Evolutionary conservation across 2,113 vertebrate species (phyloP).

Genomic region (Sarotherodon lohbergeri): DNA sequence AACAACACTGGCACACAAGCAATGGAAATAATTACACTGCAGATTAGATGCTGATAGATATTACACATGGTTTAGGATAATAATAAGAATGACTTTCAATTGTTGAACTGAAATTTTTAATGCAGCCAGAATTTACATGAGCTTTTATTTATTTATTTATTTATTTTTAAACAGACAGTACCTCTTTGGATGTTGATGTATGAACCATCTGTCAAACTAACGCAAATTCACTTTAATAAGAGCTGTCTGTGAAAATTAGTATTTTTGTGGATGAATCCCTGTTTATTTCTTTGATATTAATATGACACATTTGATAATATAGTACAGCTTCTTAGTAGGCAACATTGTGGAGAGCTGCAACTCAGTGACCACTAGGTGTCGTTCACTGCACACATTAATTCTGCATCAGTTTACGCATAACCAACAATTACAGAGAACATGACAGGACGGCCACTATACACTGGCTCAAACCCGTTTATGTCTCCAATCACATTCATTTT

Average conservation of each 20-base stretch:
- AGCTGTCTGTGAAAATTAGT: no score
- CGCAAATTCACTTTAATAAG: background rate
- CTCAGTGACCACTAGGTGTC: slow-evolving; percentile 22
- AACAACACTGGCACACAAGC: background rate
- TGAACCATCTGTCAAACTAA: background rate
- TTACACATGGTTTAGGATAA: background rate
- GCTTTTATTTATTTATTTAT: background rate
- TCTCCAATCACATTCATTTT: background rate
- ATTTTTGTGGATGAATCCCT: background rate
- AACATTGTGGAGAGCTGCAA: background rate
- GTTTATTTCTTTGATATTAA: background rate
- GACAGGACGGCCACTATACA: background rate
- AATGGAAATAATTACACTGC: background rate
- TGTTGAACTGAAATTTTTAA: background rate
- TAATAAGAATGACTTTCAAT: background rate
- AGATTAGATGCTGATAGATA: background rate
- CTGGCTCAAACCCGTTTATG: background rate
- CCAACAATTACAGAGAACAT: background rate
- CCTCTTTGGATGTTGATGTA: background rate
- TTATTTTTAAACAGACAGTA: background rate
- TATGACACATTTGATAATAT: background rate
- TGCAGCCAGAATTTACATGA: background rate
- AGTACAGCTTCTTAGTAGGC: background rate
- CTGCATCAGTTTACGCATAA: background rate
- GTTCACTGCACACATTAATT: background rate